A percentile compares a stretch with the other conserved stretches of the same genome.
phyloP scores from a whole-genome alignment of 2,797 vertebrate genomes.

The Botia almorhae region DNA sequence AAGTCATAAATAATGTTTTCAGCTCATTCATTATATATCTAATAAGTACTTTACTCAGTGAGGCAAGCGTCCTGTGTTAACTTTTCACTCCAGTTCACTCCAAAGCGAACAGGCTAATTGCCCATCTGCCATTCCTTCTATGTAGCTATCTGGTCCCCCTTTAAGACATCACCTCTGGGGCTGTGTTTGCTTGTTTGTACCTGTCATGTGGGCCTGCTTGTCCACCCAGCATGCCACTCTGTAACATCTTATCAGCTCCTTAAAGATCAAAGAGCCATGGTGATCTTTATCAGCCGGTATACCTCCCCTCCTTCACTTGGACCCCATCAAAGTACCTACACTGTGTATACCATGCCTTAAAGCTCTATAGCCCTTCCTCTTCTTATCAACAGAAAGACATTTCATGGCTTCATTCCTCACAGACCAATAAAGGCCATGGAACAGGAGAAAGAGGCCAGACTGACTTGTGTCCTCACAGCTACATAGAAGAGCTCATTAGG shows the following conservation, averaged over 20 bases:
- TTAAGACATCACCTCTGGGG: slow-evolving; percentile 66
- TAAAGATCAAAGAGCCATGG: slow-evolving; percentile 78
- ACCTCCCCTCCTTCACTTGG: slow-evolving; percentile 71
- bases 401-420: slow-evolving; percentile 56
- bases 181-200: slow-evolving; percentile 79
- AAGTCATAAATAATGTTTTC: slow-evolving; percentile 44
- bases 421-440: slow-evolving; percentile 74
- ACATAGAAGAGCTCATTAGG: slow-evolving; percentile 70
- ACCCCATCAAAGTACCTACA: slow-evolving; percentile 71
- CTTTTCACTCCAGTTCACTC: slow-evolving; percentile 46
- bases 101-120: slow-evolving; percentile 45
- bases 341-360: slow-evolving; percentile 70
- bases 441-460: slow-evolving; percentile 69
- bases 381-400: slow-evolving; percentile 75
- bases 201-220: slow-evolving; percentile 77
- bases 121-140: slow-evolving; percentile 59
- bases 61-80: slow-evolving; percentile 44
- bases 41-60: slow-evolving; percentile 34
- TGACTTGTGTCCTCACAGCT: slow-evolving; percentile 67
- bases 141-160: slow-evolving; percentile 61
- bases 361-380: slow-evolving; percentile 79
- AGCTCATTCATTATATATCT: slow-evolving; percentile 15
- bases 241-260: slow-evolving; percentile 77
- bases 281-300: slow-evolving; percentile 81
- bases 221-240: slow-evolving; percentile 80